phyloP scores from a whole-genome alignment of 2,888 invertebrate genomes.

The Metacarcinus magister region DNA sequence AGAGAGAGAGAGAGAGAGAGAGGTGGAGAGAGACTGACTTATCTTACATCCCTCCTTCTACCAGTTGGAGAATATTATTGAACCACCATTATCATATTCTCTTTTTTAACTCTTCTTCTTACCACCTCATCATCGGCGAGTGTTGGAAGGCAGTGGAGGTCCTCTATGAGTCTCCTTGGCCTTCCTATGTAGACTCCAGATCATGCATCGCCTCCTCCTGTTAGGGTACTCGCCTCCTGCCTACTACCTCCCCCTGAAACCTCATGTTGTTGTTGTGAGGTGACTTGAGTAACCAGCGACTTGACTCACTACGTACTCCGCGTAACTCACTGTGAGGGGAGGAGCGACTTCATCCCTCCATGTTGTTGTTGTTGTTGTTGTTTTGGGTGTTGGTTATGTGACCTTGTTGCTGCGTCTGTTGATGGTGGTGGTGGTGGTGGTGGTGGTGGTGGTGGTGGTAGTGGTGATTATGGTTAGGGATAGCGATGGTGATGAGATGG shows the following conservation, averaged over 20 bases:
- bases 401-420: background rate
- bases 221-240: background rate
- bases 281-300: too few species aligned
- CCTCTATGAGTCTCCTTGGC: too few species aligned
- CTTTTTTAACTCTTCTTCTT: too few species aligned
- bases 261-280: background rate
- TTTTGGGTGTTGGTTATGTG: background rate
- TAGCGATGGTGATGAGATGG: background rate
- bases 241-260: background rate
- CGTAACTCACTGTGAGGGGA: too few species aligned
- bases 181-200: too few species aligned
- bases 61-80: too few species aligned
- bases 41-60: too few species aligned
- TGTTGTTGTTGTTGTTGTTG: background rate
- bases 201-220: background rate
- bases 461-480: background rate
- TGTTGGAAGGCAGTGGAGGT: too few species aligned
- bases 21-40: background rate
- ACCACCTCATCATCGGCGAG: too few species aligned
- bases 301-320: too few species aligned
- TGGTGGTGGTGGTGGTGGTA: constrained; percentile 22
- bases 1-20: constrained; percentile 8
- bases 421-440: constrained; percentile 17
- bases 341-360: background rate
- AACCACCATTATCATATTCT: too few species aligned